Evolutionary conservation across 2,797 vertebrate species (phyloP).

Genomic region (Salmo trutta): DNA sequence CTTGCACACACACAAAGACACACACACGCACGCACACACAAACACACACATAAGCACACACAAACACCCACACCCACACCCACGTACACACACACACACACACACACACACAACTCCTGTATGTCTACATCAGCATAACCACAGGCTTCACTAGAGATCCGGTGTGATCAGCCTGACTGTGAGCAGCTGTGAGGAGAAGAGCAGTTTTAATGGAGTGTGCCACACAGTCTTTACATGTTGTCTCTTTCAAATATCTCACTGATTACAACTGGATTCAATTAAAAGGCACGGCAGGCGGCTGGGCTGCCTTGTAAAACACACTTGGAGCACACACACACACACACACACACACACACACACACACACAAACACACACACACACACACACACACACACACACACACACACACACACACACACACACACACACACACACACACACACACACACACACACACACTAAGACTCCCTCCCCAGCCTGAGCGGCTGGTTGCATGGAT

Average conservation of each 20-base stretch:
- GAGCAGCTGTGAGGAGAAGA: slow-evolving; percentile 12
- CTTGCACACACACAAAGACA: slow-evolving; percentile 9
- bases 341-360: not conserved
- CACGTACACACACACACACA: not conserved
- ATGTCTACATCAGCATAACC: not conserved
- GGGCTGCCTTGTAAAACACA: slow-evolving; percentile 38
- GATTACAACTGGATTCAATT: slow-evolving; percentile 60
- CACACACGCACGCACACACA: too few relatives aligned
- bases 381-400: not conserved
- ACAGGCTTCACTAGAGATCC: slow-evolving; percentile 23
- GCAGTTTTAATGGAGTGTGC: slow-evolving; percentile 56
- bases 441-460: not conserved
- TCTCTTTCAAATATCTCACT: slow-evolving; percentile 59
- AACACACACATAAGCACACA: slow-evolving; percentile 1
- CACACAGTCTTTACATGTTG: slow-evolving; percentile 56
- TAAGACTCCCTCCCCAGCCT: slow-evolving; percentile 25
- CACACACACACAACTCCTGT: too few relatives aligned
- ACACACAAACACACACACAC: not conserved
- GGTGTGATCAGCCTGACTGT: slow-evolving; percentile 14
- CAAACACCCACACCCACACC: slow-evolving; percentile 15
- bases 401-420: not conserved
- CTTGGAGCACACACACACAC: not conserved
- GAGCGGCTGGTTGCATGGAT: slow-evolving; percentile 58
- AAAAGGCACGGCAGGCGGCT: slow-evolving; percentile 35
- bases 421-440: not conserved